Evolutionary conservation across 2,888 invertebrate species (phyloP).

Genomic region (Hylaea fasciaria): DNA sequence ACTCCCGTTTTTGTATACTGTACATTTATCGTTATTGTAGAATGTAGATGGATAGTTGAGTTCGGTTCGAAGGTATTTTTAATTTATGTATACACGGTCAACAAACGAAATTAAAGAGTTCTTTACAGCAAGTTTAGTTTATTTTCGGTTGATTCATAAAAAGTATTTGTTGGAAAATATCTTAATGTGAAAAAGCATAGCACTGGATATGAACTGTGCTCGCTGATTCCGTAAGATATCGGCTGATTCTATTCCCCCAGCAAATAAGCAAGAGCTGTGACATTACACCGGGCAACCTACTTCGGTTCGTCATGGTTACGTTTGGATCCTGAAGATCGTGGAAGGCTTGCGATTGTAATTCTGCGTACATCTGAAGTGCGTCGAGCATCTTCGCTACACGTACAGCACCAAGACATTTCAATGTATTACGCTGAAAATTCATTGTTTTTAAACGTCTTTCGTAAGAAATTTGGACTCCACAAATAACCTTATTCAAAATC

Average conservation of each 20-base stretch:
- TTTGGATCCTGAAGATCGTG: conserved; percentile 18
- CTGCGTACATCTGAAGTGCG: conserved; percentile 26
- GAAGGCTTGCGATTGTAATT: conserved; percentile 23
- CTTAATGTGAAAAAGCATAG: too few species aligned
- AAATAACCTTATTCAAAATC: not conserved
- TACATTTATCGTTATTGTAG: too few species aligned
- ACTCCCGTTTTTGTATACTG: conserved; percentile 1
- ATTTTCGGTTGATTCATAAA: too few species aligned
- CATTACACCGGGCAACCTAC: conserved; percentile 24
- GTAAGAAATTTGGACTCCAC: not conserved
- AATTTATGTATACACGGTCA: too few species aligned
- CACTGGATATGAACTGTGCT: too few species aligned
- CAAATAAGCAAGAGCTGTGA: not conserved
- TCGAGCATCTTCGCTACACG: conserved; percentile 15
- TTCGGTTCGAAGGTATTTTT: too few species aligned
- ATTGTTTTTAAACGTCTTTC: not conserved
- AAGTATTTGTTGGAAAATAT: too few species aligned
- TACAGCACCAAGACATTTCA: conserved; percentile 34
- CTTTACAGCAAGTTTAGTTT: too few species aligned
- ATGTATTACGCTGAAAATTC: conserved; percentile 26
- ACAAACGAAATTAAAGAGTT: too few species aligned
- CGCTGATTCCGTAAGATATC: too few species aligned
- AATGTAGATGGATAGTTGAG: too few species aligned
- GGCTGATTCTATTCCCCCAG: too few species aligned
- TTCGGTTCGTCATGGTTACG: conserved; percentile 9